Evolutionary conservation across 2,797 vertebrate genomes (phyloP).

Genomic region (Emydoidea blandingii): DNA sequence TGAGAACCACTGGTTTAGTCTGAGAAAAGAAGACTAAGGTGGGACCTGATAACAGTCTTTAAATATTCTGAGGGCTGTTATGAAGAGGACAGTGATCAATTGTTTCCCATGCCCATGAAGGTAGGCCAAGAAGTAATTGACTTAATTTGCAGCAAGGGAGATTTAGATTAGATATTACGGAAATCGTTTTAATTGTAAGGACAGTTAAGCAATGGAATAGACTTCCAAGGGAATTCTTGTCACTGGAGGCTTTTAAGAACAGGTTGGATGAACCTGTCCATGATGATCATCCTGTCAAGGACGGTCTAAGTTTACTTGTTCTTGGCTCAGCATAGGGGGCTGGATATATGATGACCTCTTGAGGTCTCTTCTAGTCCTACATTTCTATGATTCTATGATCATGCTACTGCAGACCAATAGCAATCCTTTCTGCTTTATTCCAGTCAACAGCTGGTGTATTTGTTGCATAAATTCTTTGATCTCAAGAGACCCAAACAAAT

Average conservation of each 20-base stretch:
- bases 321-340: neutral
- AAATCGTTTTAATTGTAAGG: neutral
- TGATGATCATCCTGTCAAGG: neutral
- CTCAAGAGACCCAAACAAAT: neutral
- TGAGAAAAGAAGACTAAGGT: too few species aligned
- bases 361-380: neutral
- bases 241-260: neutral
- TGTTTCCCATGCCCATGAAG: neutral
- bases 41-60: neutral
- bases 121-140: neutral
- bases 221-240: neutral
- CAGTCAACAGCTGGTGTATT: conserved; percentile 29
- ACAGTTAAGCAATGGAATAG: neutral
- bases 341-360: neutral
- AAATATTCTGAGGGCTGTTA: neutral
- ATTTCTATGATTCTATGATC: neutral
- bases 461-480: conserved; percentile 42
- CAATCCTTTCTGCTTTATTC: conserved; percentile 58
- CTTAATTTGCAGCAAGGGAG: neutral
- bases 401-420: neutral
- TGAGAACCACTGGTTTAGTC: too few species aligned
- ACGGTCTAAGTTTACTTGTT: neutral
- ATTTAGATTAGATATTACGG: neutral
- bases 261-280: neutral
- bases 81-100: neutral